phyloP scores from a whole-genome alignment of 1,140 invertebrate species.

The Cyrtorhinus lividipennis region DNA sequence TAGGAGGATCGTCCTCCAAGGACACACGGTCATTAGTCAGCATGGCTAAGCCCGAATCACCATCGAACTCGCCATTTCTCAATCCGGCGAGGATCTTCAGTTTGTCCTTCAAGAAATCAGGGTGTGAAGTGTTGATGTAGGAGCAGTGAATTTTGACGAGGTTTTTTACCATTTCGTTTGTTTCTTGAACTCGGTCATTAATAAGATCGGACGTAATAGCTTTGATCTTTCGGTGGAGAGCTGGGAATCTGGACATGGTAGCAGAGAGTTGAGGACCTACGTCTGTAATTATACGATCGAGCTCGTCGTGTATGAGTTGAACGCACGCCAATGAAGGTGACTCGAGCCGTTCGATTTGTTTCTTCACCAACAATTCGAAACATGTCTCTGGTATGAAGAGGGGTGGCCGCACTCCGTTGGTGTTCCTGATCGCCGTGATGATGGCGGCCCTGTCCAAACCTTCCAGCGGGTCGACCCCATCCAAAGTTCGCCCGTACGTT shows the following conservation, averaged over 20 bases:
- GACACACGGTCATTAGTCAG: not conserved
- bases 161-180: conserved; percentile 51
- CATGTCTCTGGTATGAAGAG: conserved; percentile 58
- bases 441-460: conserved; percentile 45
- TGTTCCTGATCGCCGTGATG: conserved; percentile 55
- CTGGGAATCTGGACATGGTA: conserved; percentile 49
- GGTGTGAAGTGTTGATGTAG: conserved; percentile 62
- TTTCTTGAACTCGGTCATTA: conserved; percentile 41
- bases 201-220: conserved; percentile 52
- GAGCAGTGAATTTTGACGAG: conserved; percentile 49
- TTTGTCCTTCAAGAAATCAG: conserved; percentile 33
- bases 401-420: conserved; percentile 49
- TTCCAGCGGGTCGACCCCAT: conserved; percentile 45
- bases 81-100: not conserved
- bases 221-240: conserved; percentile 49
- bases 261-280: conserved; percentile 43
- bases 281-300: conserved; percentile 55
- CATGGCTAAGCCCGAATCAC: not conserved
- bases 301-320: conserved; percentile 57
- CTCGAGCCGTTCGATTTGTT: conserved; percentile 53
- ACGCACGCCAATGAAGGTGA: conserved; percentile 53
- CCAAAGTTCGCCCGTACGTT: conserved; percentile 46
- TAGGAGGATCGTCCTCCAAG: not conserved
- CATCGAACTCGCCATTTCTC: not conserved
- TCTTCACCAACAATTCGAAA: conserved; percentile 57